Evolutionary conservation across 2,113 vertebrate genomes (phyloP).

Genomic region (Elephantulus edwardii): DNA sequence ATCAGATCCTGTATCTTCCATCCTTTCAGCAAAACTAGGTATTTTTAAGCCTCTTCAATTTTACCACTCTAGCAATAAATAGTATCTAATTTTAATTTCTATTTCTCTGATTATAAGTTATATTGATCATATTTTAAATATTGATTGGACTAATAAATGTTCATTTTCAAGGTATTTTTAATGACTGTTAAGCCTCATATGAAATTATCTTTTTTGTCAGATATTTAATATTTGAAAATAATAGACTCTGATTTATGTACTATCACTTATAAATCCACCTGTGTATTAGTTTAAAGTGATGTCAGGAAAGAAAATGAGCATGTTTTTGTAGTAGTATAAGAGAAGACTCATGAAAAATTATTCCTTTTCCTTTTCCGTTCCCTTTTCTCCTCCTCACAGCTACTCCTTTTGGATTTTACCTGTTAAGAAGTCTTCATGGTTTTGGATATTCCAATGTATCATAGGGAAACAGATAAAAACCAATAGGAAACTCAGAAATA

Average conservation of each 20-base stretch:
- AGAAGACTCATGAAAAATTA: not conserved
- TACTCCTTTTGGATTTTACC: not conserved
- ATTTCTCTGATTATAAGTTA: not conserved
- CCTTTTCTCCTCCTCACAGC: not conserved
- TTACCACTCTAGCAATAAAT: not conserved
- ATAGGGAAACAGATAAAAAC: not conserved
- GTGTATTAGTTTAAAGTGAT: not conserved
- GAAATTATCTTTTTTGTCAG: not conserved
- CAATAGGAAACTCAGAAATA: not conserved
- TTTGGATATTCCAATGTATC: not conserved
- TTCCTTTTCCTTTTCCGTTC: not conserved
- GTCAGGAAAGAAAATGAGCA: not conserved
- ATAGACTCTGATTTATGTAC: not conserved
- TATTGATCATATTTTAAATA: not conserved
- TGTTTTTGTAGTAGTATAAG: not conserved
- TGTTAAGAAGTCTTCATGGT: not conserved
- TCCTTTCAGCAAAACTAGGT: no score
- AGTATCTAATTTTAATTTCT: constrained; percentile 18
- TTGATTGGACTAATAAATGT: not conserved
- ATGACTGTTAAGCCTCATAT: not conserved
- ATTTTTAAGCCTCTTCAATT: constrained; percentile 2
- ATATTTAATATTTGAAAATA: constrained; percentile 8
- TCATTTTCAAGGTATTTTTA: not conserved
- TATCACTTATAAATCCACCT: not conserved
- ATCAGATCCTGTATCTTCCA: not conserved